phyloP scores from a whole-genome alignment of 2,888 invertebrate species.

The Callyntrura guangdongensis region DNA sequence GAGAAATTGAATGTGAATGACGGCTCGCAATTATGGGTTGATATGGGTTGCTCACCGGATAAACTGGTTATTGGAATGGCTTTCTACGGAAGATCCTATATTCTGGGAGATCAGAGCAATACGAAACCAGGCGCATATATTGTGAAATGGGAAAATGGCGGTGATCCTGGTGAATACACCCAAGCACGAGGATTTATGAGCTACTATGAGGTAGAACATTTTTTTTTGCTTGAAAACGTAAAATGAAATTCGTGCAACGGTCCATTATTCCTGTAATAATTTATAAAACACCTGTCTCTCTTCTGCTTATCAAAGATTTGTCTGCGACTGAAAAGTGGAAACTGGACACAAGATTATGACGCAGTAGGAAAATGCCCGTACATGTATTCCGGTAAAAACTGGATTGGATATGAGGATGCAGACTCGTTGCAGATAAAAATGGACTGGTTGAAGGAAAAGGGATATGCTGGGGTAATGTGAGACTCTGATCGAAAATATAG shows the following conservation, averaged over 20 bases:
- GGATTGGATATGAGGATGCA: slow-evolving; percentile 96
- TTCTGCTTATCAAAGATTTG: slow-evolving; percentile 89
- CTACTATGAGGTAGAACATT: slow-evolving; percentile 91
- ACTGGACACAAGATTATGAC: slow-evolving; percentile 95
- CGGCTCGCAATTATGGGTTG: slow-evolving; percentile 94
- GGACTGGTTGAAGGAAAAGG: slow-evolving; percentile 92
- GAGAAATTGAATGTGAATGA: slow-evolving; percentile 96
- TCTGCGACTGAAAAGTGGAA: slow-evolving; percentile 90
- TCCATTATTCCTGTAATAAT: neutral
- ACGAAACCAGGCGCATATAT: slow-evolving; percentile 78
- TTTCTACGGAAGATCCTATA: slow-evolving; percentile 95
- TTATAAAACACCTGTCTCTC: neutral
- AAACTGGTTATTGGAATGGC: slow-evolving; percentile 94
- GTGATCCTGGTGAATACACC: slow-evolving; percentile 94
- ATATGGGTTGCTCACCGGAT: slow-evolving; percentile 94
- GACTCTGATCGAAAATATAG: neutral
- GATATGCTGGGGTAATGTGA: slow-evolving; percentile 77
- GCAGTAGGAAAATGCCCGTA: slow-evolving; percentile 93
- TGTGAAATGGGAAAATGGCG: slow-evolving; percentile 89
- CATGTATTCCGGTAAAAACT: slow-evolving; percentile 91
- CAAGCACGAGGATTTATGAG: slow-evolving; percentile 95
- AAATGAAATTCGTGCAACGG: neutral
- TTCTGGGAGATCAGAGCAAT: slow-evolving; percentile 91
- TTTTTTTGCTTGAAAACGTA: no score
- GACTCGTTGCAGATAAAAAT: slow-evolving; percentile 95